Evolutionary conservation across 1,140 invertebrate genomes (phyloP).

Genomic region (Phortica variegata): DNA sequence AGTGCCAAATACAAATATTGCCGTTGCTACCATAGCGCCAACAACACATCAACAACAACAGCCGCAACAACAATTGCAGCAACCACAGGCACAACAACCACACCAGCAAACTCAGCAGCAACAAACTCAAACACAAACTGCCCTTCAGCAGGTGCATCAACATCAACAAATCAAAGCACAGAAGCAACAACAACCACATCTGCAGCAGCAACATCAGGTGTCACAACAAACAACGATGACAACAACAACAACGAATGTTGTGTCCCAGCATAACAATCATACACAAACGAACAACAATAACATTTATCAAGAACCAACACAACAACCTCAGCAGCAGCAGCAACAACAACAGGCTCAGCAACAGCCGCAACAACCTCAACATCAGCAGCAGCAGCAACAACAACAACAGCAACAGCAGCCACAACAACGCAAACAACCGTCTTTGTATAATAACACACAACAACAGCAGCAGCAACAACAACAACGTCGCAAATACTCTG

Average conservation of each 20-base stretch:
- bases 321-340: slow-evolving; percentile 15
- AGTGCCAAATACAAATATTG: slow-evolving; percentile 25
- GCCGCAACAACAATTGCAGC: slow-evolving; percentile 10
- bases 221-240: neutral
- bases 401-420: slow-evolving; percentile 32
- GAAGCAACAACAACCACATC: slow-evolving; percentile 10
- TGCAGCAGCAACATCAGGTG: slow-evolving; percentile 2
- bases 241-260: too few relatives aligned
- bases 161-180: slow-evolving; percentile 27
- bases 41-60: slow-evolving; percentile 22
- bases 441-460: too few relatives aligned
- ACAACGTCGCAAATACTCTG: slow-evolving; percentile 43
- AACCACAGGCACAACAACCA: slow-evolving; percentile 13
- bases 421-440: slow-evolving; percentile 32
- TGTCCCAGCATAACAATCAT: too few relatives aligned
- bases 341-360: slow-evolving; percentile 20
- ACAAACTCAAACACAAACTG: slow-evolving; percentile 10
- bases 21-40: slow-evolving; percentile 31
- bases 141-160: slow-evolving; percentile 19
- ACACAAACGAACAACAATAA: slow-evolving; percentile 3
- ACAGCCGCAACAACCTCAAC: slow-evolving; percentile 24
- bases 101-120: slow-evolving; percentile 7
- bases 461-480: slow-evolving; percentile 20
- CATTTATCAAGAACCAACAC: slow-evolving; percentile 4
- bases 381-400: slow-evolving; percentile 29